Evolutionary conservation across 1,140 invertebrate species (phyloP).

Genomic region (Achatina immaculata): DNA sequence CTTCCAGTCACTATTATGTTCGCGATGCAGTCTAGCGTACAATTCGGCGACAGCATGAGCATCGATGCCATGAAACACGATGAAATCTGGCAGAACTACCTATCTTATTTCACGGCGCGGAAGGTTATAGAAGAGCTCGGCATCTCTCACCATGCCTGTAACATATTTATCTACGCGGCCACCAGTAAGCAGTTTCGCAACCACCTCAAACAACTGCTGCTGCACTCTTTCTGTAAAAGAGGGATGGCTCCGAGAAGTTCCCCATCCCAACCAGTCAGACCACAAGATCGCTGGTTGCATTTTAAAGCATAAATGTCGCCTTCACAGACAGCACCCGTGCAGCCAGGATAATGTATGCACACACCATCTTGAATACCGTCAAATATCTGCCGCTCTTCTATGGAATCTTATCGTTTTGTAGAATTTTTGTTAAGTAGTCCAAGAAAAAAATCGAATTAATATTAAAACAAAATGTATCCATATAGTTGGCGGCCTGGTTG

Average conservation of each 20-base stretch:
- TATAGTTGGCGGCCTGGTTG: no score
- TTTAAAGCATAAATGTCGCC: neutral
- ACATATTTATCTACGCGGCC: constrained; percentile 61
- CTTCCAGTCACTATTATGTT: constrained; percentile 60
- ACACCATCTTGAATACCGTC: no score
- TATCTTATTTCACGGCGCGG: constrained; percentile 49
- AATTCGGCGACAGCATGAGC: constrained; percentile 35
- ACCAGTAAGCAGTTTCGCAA: constrained; percentile 57
- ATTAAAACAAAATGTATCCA: no score
- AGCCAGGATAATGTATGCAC: no score
- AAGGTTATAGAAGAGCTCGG: constrained; percentile 57
- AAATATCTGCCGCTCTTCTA: no score
- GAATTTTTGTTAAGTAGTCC: no score
- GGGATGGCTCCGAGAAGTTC: neutral
- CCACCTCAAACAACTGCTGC: constrained; percentile 39
- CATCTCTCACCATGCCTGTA: constrained; percentile 61
- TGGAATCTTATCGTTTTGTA: no score
- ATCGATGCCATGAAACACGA: constrained; percentile 44
- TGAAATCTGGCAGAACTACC: constrained; percentile 48
- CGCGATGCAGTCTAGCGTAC: constrained; percentile 47
- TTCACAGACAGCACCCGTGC: no score
- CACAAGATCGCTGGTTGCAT: neutral
- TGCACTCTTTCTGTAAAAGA: constrained; percentile 26
- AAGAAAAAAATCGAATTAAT: no score
- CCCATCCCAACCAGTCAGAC: constrained; percentile 3